Evolutionary conservation across 2,797 vertebrate genomes (phyloP), one percentile per base, ranked within the genome.

Genomic region (Allobates femoralis): DNA sequence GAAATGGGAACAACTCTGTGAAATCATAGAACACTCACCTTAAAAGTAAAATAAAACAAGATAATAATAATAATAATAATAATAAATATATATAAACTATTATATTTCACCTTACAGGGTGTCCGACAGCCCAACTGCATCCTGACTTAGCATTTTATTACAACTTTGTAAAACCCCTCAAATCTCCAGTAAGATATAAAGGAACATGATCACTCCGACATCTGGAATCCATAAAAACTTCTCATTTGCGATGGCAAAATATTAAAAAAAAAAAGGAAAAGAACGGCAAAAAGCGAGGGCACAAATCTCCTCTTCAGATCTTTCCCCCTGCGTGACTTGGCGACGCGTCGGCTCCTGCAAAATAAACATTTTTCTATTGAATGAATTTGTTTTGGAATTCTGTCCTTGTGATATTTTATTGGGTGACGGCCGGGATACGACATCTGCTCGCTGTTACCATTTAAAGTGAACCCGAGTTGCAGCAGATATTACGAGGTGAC

Each of bases 371-470:
- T 73, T n/a, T 28, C n/a, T 60, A 37, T n/a, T 34, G 5, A 21
- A 58, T 78, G 53, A 23, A n/a, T 60, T 50, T 60, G 76, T 79
- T 41, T 79, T 79, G 34, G 41, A 21, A 23, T n/a, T 41, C 26
- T 79, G 10, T 79, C n/a, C 34, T n/a, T 30, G 15, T 28, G 15
- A 26, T 60, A 18, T 46, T 23, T 41, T 79, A 34, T 28, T 3
- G 12, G 32, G 14, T 26, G n/a, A 55, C 4, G 58, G 15, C 23
- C 77, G 3, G 21, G 19, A 26, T 26, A 32, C 10, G 32, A 67
- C 79, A 81, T 81, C 62, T 53, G 79, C 60, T 53, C 1, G 46
- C 5, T 28, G 34, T 79, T 81, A 74, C 62, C 66, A 86, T 62
- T 60, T 26, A 53, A 37, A 66, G 80, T 5, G n/a, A 55, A 23